Evolutionary conservation across 2,888 invertebrate species (phyloP), one percentile per base, ranked within the genome.

Genomic region (Netelia virgata): DNA sequence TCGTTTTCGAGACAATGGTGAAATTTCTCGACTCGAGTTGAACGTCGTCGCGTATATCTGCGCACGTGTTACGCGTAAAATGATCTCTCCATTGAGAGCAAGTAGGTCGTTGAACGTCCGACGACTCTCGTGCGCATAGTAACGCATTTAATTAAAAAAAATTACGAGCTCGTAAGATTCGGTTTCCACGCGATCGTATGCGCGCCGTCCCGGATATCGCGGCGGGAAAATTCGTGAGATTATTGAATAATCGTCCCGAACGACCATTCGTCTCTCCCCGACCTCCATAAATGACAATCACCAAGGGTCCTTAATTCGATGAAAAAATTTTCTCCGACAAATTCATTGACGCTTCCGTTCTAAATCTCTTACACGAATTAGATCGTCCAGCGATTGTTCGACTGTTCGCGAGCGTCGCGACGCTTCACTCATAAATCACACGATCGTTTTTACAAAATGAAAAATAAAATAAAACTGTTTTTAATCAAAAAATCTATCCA

Each of bases 51-150:
- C 20, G 43, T 63, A 53, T 41, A 50, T 53, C 50, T 50, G 69
- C 57, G 50, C 59, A 36, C 69, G 69, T 61, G 69, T 77, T 69
- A 36, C 11, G 61, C 59, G 59, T 23, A 57, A 50, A 69, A 61
- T 61, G 63, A 64, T 77, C 69, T 57, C 63, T 47, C 47, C 28
- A 83, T 83, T 75, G 74, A 47, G 64, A 70, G 36, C 79, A 83
- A 79, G 74, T 83, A 75, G 83, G 83, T 72, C 83, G 74, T 79
- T 75, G 79, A 75, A 79, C 83, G 79, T 57, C 16, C 23, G 57
- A 20, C 55, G 16, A 47, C 14, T 47, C 72, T 41, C 55, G 20
- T 61, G 36, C 28, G 23, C 20, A 41, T 20, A 28, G 47, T 18
- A 47, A 68, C 59, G 55, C 28, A 53, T 28, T 16, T 59, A 78